Percentiles rank a stretch among this genome's conserved stretches.
These are phyloP conservation scores for Actias luna DNA, from an alignment of 2,888 invertebrate species.

Conservation along the genomic window DNA sequence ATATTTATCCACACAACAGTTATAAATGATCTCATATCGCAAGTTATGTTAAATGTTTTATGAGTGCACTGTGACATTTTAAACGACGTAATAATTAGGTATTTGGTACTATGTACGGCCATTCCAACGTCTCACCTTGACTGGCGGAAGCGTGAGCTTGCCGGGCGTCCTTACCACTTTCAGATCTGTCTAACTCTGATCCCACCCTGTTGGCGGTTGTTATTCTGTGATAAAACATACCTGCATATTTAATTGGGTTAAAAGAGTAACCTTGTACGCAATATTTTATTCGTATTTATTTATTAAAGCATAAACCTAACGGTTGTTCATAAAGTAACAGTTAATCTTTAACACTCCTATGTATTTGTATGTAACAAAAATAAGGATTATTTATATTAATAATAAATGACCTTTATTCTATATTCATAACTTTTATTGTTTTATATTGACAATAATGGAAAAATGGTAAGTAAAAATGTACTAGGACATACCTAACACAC, in stretches of 20 bases:
- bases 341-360: neutral
- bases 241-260: neutral
- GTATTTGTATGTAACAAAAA: neutral
- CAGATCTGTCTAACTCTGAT: conserved; percentile 40
- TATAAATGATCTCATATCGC: conserved; percentile 13
- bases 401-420: no score
- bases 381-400: no score
- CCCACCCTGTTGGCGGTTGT: conserved; percentile 35
- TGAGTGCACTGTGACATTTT: conserved; percentile 27
- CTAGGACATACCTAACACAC: no score
- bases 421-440: no score
- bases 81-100: conserved; percentile 34
- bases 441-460: no score
- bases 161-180: conserved; percentile 69
- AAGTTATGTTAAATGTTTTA: conserved; percentile 12
- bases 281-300: neutral
- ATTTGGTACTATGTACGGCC: conserved; percentile 32
- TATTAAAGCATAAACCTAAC: neutral
- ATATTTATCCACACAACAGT: neutral
- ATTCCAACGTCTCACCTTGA: conserved; percentile 61
- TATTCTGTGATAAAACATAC: neutral
- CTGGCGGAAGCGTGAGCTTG: conserved; percentile 60
- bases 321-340: neutral
- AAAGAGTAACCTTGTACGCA: neutral
- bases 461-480: no score